Base-by-base conservation (phyloP, 2,797 vertebrate species). In the Babyrousa celebensis region DNA sequence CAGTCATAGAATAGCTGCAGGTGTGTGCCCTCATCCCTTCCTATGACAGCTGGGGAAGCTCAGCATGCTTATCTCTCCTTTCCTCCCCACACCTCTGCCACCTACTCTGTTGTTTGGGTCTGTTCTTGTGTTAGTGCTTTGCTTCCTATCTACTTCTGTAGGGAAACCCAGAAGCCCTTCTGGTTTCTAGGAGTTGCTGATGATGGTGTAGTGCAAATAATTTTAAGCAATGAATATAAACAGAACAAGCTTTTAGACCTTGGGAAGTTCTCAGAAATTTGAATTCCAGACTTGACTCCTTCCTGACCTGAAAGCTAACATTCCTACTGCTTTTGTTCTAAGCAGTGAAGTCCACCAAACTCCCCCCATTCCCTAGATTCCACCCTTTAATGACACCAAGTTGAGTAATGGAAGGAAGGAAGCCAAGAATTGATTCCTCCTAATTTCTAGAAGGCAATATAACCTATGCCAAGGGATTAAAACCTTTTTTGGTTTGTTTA, bases 111-210 rank as follows among this genome's bases (percentile, higher is more conserved):
- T 91, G 27, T 7, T 60, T 83, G n/a, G 18, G 6, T 71, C 43
- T 92, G 23, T 88, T 62, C 23, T 94, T 65, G 20, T 36, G 68
- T 92, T 63, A 85, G 8, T 75, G 58, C 32, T 92, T 92, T 85
- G 16, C 36, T 94, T 94, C 9, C 18, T 65, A 25, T 52, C 82
- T 78, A 17, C 4, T 60, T 71, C 68, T 89, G 21, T 79, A 68
- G 52, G 82, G 40, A 93, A 89, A 77, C 12, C 12, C 21, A 48
- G 27, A 60, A 32, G 40, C 11, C 15, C 8, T 89, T 72, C 40
- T 89, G 1, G 9, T 21, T 92, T 82, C 48, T 52, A 20, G 10
- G 20, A 14, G 2, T 88, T 91, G 36, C 78, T 67, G n/a, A 86
- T 25, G 84, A 91, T 36, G 77, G 17, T 56, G 4, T 36, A 83